Evolutionary conservation across 2,797 vertebrate species (phyloP).

Genomic region (Oceanodroma leucorhoa): DNA sequence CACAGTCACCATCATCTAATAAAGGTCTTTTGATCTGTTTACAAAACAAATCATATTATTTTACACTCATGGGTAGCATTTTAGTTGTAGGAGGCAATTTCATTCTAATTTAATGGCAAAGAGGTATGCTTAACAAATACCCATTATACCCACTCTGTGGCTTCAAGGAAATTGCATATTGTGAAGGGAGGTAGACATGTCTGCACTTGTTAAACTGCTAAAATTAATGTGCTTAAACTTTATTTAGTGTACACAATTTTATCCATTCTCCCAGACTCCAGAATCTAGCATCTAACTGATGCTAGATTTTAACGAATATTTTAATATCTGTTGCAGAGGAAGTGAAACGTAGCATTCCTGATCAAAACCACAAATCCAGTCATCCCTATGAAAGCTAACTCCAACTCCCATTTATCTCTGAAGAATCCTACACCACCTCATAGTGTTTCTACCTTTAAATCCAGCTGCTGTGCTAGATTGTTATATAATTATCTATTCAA

Average conservation of each 20-base stretch:
- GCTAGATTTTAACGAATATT: slow-evolving; percentile 38
- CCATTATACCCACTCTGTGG: slow-evolving; percentile 17
- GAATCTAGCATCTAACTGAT: not conserved
- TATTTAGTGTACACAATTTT: slow-evolving; percentile 47
- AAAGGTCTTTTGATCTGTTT: slow-evolving; percentile 66
- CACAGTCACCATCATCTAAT: slow-evolving; percentile 26
- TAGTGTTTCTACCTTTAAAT: not conserved
- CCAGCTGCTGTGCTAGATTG: not conserved
- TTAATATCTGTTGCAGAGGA: not conserved
- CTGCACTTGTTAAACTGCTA: slow-evolving; percentile 46
- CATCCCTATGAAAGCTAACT: not conserved
- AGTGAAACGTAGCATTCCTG: not conserved
- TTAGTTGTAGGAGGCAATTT: slow-evolving; percentile 59
- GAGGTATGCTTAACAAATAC: slow-evolving; percentile 56
- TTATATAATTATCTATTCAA: not conserved
- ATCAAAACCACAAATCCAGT: not conserved
- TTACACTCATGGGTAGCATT: slow-evolving; percentile 58
- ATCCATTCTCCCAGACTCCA: slow-evolving; percentile 7
- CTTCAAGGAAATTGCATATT: slow-evolving; percentile 57
- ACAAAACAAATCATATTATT: slow-evolving; percentile 69
- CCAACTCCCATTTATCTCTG: not conserved
- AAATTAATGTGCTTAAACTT: slow-evolving; percentile 61
- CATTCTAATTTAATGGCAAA: slow-evolving; percentile 64
- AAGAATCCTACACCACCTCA: not conserved
- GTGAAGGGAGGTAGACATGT: not conserved